These are phyloP conservation scores for Hyalella azteca DNA, from an alignment of 2,888 invertebrate genomes.

Conservation along the genomic window DNA sequence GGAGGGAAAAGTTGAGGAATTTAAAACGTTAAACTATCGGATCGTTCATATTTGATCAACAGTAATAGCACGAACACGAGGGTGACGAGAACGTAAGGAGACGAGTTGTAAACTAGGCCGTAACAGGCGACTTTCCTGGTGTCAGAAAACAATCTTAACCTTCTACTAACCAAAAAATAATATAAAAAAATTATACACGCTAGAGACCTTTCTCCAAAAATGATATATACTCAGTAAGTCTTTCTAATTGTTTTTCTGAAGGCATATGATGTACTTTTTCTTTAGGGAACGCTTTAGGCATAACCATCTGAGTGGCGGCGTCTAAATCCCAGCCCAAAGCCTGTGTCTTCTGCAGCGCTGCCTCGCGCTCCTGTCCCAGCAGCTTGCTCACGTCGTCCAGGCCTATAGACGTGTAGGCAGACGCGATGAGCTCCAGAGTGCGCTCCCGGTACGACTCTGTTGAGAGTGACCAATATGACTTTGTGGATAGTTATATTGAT, in stretches of 20 bases:
- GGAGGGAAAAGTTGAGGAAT: no score
- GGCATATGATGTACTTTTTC: conserved; percentile 48
- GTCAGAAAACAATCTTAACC: no score
- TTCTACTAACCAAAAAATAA: no score
- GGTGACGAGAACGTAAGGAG: no score
- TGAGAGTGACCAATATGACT: no score
- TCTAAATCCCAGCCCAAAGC: conserved; percentile 77
- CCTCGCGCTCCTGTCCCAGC: conserved; percentile 76
- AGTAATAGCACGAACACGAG: no score
- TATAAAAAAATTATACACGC: not conserved
- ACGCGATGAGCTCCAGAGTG: conserved; percentile 78
- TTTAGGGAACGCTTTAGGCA: conserved; percentile 41
- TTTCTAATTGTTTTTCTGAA: conserved; percentile 53
- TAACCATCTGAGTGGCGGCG: conserved; percentile 60
- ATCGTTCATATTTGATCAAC: no score
- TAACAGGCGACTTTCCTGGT: no score
- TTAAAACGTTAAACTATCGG: no score
- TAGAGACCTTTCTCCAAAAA: conserved; percentile 52
- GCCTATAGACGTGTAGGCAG: conserved; percentile 86
- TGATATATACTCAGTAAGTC: conserved; percentile 55
- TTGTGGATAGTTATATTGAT: no score
- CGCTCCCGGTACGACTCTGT: conserved; percentile 78
- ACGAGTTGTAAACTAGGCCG: no score
- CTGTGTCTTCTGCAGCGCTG: conserved; percentile 68
- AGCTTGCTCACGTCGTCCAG: conserved; percentile 77